Conservation (phyloP, 2,888 invertebrate genomes). For the Trichopoda pennipes region DNA sequence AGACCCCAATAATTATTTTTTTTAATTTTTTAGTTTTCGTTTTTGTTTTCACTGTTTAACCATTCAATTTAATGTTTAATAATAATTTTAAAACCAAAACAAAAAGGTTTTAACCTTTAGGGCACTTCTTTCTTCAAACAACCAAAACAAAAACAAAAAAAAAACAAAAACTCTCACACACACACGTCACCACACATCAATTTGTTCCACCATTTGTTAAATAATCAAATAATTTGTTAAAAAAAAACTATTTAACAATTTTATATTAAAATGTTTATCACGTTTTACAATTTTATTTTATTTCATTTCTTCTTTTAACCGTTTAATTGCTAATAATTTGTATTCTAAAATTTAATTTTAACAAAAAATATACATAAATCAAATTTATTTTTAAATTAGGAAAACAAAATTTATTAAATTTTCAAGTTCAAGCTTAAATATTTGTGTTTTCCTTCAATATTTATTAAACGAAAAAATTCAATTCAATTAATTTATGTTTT, state of each 20-base stretch:
- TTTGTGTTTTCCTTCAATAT: conserved; percentile 62
- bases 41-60: conserved; percentile 26
- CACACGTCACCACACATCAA: no score
- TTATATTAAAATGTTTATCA: conserved; percentile 55
- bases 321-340: conserved; percentile 58
- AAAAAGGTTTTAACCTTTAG: conserved; percentile 54
- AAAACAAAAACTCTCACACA: no score
- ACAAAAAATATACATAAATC: not conserved
- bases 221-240: conserved; percentile 45
- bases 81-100: conserved; percentile 37
- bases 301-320: not conserved
- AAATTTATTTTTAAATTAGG: conserved; percentile 10
- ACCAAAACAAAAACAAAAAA: not conserved
- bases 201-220: conserved; percentile 56
- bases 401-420: not conserved
- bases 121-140: conserved; percentile 54
- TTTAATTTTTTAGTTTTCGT: conserved; percentile 26
- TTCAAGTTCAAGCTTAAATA: conserved; percentile 70
- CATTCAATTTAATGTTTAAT: conserved; percentile 7
- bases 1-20: conserved; percentile 46
- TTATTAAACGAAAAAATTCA: conserved; percentile 38
- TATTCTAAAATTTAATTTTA: conserved; percentile 32
- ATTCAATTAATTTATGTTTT: conserved; percentile 22
- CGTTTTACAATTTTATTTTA: conserved; percentile 62
- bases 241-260: not conserved